Percentiles rank a stretch among this genome's conserved stretches.
These are phyloP conservation scores for Streptopelia turtur DNA, from an alignment of 2,797 vertebrate species.

Conservation along the genomic window DNA sequence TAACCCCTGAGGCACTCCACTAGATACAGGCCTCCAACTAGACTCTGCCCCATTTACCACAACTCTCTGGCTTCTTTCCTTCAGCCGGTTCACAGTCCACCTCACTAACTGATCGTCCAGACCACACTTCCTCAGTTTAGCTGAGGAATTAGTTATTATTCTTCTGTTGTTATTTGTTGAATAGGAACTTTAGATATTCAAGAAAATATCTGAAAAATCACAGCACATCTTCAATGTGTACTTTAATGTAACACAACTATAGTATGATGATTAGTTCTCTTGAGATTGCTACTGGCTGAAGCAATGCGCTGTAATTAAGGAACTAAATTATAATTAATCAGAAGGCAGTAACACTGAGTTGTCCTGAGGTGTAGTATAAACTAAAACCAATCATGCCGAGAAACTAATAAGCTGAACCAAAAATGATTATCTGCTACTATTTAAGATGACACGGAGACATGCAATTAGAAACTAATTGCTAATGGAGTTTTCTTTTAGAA, in stretches of 20 bases:
- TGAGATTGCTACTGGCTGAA: constrained; percentile 21
- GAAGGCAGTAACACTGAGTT: constrained; percentile 46
- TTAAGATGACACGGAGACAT: constrained; percentile 40
- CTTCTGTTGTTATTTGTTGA: neutral
- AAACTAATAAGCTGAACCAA: constrained; percentile 23
- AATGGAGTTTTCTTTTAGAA: neutral
- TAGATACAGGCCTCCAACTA: too few relatives aligned
- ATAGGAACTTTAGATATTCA: neutral
- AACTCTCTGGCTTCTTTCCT: too few relatives aligned
- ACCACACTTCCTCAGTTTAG: too few relatives aligned
- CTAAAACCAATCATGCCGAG: neutral
- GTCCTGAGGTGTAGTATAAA: constrained; percentile 33
- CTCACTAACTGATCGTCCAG: too few relatives aligned
- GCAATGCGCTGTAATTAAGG: constrained; percentile 56
- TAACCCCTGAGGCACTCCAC: too few relatives aligned
- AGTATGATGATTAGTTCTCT: constrained; percentile 6
- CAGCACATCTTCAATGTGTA: neutral
- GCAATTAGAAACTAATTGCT: constrained; percentile 23
- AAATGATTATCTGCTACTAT: constrained; percentile 41
- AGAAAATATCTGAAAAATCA: neutral
- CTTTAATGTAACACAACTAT: neutral
- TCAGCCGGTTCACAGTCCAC: too few relatives aligned
- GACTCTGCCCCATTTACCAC: too few relatives aligned
- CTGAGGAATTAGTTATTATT: neutral
- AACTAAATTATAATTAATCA: constrained; percentile 43